Evolutionary conservation across 1,140 invertebrate species (phyloP).

Genomic region (Drosophila ananassae): DNA sequence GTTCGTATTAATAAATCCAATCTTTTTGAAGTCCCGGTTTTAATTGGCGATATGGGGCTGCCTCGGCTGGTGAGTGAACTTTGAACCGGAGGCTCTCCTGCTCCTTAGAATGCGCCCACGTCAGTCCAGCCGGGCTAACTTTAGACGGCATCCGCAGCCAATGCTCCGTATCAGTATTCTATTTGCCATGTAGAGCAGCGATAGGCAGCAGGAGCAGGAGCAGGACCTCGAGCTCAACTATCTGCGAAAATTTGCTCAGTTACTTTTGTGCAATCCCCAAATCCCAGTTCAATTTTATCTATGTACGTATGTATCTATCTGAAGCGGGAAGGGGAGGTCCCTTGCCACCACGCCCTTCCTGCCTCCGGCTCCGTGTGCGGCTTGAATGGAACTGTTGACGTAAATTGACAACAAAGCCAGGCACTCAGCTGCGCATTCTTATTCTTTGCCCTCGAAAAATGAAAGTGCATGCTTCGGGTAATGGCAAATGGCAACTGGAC

Average conservation of each 20-base stretch:
- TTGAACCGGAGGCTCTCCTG: conserved; percentile 48
- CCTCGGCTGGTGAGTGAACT: conserved; percentile 44
- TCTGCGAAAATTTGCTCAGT: conserved; percentile 81
- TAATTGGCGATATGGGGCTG: conserved; percentile 50
- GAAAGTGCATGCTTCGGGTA: conserved; percentile 70
- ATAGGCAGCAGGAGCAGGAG: neutral
- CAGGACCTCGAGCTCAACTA: conserved; percentile 58
- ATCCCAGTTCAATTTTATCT: conserved; percentile 81
- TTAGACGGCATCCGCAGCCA: conserved; percentile 30
- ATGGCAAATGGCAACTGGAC: conserved; percentile 42
- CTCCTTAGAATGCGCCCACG: conserved; percentile 48
- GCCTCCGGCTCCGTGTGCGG: conserved; percentile 27
- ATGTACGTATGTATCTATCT: conserved; percentile 70
- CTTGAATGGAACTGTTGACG: conserved; percentile 77
- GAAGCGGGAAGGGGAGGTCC: conserved; percentile 71
- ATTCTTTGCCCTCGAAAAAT: conserved; percentile 44
- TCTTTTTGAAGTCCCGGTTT: conserved; percentile 30
- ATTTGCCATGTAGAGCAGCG: conserved; percentile 56
- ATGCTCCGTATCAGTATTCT: conserved; percentile 65
- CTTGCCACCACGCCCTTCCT: neutral
- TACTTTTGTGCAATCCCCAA: conserved; percentile 81
- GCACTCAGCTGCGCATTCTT: conserved; percentile 65
- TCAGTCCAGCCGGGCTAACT: conserved; percentile 33
- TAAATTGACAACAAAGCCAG: conserved; percentile 78
- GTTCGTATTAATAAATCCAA: neutral